Conservation (phyloP, 2,888 invertebrate genomes). For the Leptopilina myrica region DNA sequence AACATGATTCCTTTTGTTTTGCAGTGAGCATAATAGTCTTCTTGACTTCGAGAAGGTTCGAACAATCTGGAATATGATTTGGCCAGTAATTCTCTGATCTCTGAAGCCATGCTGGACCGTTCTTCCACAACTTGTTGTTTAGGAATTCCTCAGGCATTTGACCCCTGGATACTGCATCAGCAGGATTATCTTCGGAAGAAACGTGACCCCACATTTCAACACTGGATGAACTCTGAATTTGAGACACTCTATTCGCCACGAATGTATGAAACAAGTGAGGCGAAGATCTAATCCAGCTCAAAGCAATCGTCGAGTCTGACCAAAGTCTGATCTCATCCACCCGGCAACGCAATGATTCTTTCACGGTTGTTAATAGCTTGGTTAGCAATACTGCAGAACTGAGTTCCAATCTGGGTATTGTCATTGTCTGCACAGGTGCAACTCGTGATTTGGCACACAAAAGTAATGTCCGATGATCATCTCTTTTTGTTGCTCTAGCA, state of each 20-base stretch:
- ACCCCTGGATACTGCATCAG: not conserved
- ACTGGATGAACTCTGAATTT: not conserved
- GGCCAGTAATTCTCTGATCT: not conserved
- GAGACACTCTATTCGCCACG: conserved; percentile 42
- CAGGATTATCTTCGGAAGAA: too few relatives aligned
- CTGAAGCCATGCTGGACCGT: not conserved
- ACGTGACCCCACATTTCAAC: conserved; percentile 27
- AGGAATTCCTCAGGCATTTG: not conserved
- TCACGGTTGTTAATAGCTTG: conserved; percentile 1
- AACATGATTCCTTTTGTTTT: not conserved
- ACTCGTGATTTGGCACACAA: not conserved
- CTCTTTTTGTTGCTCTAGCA: not conserved
- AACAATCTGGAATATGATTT: not conserved
- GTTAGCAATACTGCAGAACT: conserved; percentile 5
- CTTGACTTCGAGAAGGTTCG: not conserved
- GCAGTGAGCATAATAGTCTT: not conserved
- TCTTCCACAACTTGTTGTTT: not conserved
- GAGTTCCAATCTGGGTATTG: conserved; percentile 20
- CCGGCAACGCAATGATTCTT: not conserved
- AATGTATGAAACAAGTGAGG: conserved; percentile 48
- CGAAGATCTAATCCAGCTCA: conserved; percentile 52
- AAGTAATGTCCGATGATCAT: too few relatives aligned
- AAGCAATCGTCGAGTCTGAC: conserved; percentile 41
- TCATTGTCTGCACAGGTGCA: conserved; percentile 33
- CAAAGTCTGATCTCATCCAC: not conserved